Conservation (phyloP, 2,113 vertebrate species). For the Bubo blakistoni region DNA sequence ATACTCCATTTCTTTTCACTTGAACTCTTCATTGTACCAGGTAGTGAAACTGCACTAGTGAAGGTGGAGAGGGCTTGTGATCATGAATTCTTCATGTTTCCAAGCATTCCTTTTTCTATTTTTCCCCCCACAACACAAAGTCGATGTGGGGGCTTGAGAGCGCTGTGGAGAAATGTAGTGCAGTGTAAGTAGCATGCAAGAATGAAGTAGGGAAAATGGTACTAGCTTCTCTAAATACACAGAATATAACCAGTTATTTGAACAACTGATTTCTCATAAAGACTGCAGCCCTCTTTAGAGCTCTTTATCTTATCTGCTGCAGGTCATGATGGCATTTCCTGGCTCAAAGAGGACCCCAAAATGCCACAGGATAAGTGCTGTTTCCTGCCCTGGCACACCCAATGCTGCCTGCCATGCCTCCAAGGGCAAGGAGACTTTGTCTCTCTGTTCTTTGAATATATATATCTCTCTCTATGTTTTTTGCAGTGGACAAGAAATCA, state of each 20-base stretch:
- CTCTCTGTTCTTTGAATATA: not conserved
- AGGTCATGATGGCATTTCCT: constrained; percentile 75
- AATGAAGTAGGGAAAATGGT: not conserved
- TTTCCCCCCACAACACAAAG: not conserved
- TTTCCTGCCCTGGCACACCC: constrained; percentile 75
- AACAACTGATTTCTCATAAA: not conserved
- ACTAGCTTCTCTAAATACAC: not conserved
- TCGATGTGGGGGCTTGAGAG: not conserved
- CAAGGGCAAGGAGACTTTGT: not conserved
- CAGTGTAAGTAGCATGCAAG: too few species aligned
- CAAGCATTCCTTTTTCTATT: not conserved
- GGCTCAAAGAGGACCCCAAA: constrained; percentile 57
- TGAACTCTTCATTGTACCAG: constrained; percentile 24
- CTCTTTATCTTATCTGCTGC: constrained; percentile 68
- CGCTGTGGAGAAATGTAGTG: not conserved
- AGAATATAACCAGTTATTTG: not conserved
- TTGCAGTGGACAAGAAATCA: not conserved
- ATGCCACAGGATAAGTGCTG: constrained; percentile 74
- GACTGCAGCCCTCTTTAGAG: not conserved
- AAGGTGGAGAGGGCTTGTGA: not conserved
- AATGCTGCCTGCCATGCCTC: not conserved
- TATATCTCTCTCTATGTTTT: not conserved
- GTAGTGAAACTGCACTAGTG: not conserved
- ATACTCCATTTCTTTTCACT: not conserved
- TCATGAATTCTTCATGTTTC: not conserved